Conservation (phyloP, 2,797 vertebrate genomes). For the Pteronotus mesoamericanus region DNA sequence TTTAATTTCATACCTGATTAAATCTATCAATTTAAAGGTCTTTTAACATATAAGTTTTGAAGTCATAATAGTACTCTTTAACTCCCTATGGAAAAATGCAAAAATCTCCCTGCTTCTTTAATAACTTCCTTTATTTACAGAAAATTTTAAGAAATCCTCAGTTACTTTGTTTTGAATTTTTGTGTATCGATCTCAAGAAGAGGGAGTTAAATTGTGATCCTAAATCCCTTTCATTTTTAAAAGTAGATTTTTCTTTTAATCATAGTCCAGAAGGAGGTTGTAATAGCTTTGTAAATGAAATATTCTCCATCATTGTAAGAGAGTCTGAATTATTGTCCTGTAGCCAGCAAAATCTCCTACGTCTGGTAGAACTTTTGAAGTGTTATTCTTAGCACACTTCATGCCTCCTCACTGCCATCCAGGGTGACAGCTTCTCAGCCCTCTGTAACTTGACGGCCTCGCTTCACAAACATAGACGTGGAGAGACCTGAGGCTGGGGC, state of each 20-base stretch:
- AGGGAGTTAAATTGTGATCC: slow-evolving; percentile 54
- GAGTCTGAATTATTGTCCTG: background rate
- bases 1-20: slow-evolving; percentile 73
- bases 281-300: slow-evolving; percentile 18
- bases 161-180: slow-evolving; percentile 54
- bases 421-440: background rate
- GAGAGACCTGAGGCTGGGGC: background rate
- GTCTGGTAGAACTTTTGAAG: background rate
- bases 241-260: slow-evolving; percentile 48
- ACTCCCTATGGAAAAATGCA: slow-evolving; percentile 13
- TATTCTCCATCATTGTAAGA: slow-evolving; percentile 4
- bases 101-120: slow-evolving; percentile 41
- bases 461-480: background rate
- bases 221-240: slow-evolving; percentile 55
- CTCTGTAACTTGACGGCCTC: background rate
- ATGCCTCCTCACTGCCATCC: background rate
- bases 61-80: slow-evolving; percentile 56
- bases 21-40: slow-evolving; percentile 71
- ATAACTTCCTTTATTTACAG: slow-evolving; percentile 55
- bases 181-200: slow-evolving; percentile 53
- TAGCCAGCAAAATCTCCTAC: background rate
- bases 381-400: background rate
- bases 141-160: slow-evolving; percentile 51
- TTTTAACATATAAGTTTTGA: slow-evolving; percentile 53
- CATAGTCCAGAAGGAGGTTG: slow-evolving; percentile 11